Evolutionary conservation across 2,113 vertebrate species (phyloP).

Genomic region (Leptobrachium leishanense): DNA sequence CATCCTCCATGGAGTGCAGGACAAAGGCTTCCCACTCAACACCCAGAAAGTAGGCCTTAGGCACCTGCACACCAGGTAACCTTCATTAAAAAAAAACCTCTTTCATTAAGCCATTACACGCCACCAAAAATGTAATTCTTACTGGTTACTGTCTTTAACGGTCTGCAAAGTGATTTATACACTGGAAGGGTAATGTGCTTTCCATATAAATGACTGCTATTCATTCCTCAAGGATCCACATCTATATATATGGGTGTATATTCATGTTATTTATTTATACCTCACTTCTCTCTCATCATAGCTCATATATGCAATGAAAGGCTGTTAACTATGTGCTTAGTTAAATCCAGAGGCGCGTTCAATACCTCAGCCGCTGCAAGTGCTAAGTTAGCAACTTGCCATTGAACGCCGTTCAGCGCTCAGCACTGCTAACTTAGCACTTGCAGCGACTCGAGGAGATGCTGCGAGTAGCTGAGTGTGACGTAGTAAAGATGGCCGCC

Average conservation of each 20-base stretch:
- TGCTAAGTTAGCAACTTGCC: too few species aligned
- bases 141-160: constrained; percentile 6
- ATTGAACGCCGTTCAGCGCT: too few species aligned
- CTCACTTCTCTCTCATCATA: too few species aligned
- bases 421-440: too few species aligned
- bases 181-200: background rate
- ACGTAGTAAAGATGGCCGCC: too few species aligned
- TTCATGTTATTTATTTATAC: too few species aligned
- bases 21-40: constrained; percentile 22
- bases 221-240: background rate
- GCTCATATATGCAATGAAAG: too few species aligned
- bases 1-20: background rate
- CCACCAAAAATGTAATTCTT: constrained; percentile 6
- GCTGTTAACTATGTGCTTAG: too few species aligned
- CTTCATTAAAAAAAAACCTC: constrained; percentile 29
- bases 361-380: too few species aligned
- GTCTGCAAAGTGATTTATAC: constrained; percentile 18
- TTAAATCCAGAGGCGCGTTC: too few species aligned
- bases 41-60: constrained; percentile 6
- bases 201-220: background rate
- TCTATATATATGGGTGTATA: background rate
- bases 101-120: constrained; percentile 21
- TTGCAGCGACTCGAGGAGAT: too few species aligned
- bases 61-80: constrained; percentile 47
- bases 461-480: too few species aligned